phyloP scores from a whole-genome alignment of 2,888 invertebrate genomes.

The Seladonia tumulorum region DNA sequence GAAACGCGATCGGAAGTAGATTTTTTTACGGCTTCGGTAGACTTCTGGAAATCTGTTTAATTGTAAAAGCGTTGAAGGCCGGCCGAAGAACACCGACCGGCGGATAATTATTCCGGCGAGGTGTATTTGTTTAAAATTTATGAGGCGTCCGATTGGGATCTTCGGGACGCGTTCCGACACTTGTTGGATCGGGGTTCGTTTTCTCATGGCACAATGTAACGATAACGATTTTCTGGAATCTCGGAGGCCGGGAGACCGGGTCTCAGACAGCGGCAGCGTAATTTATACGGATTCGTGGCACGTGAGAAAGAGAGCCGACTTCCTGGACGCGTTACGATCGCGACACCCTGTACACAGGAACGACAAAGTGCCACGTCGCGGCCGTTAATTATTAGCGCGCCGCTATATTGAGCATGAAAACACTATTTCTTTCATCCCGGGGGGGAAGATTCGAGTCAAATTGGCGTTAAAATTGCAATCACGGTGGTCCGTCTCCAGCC shows the following conservation, averaged over 20 bases:
- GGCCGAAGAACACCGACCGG: background rate
- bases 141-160: background rate
- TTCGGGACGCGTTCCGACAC: background rate
- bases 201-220: constrained; percentile 1
- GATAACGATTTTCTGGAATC: constrained; percentile 4
- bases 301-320: background rate
- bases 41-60: background rate
- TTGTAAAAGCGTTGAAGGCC: background rate
- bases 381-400: constrained; percentile 81
- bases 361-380: constrained; percentile 56
- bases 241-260: background rate
- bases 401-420: constrained; percentile 83
- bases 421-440: constrained; percentile 80
- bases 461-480: constrained; percentile 84
- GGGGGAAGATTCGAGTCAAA: constrained; percentile 82
- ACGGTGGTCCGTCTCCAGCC: constrained; percentile 81
- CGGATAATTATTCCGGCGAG: background rate
- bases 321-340: background rate
- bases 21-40: background rate
- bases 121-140: background rate
- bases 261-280: background rate
- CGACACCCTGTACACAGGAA: constrained; percentile 67
- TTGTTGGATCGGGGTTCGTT: constrained; percentile 12
- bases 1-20: background rate
- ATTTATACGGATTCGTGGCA: constrained; percentile 1